phyloP scores from a whole-genome alignment of 2,797 vertebrate species.

The Aldrovandia affinis region DNA sequence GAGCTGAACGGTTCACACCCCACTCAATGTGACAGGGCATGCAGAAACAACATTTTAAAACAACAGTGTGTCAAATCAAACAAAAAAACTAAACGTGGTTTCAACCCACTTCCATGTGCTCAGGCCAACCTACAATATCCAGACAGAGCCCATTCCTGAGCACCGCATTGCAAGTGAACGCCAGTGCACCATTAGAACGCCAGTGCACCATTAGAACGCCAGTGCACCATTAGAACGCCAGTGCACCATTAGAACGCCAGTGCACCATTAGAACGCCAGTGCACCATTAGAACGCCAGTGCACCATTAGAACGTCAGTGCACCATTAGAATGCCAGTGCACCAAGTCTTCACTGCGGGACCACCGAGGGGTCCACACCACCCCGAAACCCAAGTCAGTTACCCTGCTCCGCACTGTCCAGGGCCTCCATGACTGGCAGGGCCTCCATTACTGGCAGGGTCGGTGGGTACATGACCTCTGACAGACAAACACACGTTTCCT shows the following conservation, averaged over 20 bases:
- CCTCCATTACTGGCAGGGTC: neutral
- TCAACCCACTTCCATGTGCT: neutral
- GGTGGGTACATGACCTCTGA: slow-evolving; percentile 43
- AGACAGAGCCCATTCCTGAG: neutral
- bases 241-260: no score
- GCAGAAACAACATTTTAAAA: neutral
- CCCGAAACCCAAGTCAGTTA: slow-evolving; percentile 46
- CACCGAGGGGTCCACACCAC: slow-evolving; percentile 3
- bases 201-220: slow-evolving; percentile 3
- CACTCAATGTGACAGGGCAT: neutral
- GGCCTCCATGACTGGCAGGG: neutral
- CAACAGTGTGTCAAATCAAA: no score
- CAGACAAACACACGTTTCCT: slow-evolving; percentile 39
- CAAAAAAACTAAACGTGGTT: neutral
- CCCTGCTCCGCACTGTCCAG: slow-evolving; percentile 40
- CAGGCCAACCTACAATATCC: neutral
- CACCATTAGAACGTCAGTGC: neutral
- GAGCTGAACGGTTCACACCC: neutral
- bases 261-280: neutral
- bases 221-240: neutral
- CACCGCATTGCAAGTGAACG: neutral
- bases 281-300: neutral
- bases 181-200: neutral
- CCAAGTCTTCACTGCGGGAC: neutral
- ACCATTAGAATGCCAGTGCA: neutral